phyloP scores from a whole-genome alignment of 2,113 vertebrate genomes.

The Manacus vitellinus region DNA sequence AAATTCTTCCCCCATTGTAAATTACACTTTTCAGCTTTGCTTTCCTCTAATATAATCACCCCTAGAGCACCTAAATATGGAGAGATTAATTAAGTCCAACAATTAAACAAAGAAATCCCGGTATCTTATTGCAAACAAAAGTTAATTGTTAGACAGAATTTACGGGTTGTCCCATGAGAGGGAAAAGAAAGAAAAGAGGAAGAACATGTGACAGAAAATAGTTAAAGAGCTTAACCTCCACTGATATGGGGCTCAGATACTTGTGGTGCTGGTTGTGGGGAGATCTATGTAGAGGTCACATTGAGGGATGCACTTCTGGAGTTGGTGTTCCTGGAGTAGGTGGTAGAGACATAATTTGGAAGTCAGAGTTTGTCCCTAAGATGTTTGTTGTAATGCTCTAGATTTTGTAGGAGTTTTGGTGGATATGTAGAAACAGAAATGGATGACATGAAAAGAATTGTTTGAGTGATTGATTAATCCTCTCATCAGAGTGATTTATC shows the following conservation, averaged over 20 bases:
- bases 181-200: not conserved
- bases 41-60: not conserved
- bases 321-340: not conserved
- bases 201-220: not conserved
- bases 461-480: not conserved
- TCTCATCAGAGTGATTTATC: not conserved
- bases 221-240: not conserved
- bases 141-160: slow-evolving; percentile 3
- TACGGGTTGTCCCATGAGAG: not conserved
- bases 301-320: rapidly evolving
- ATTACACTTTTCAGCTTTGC: not conserved
- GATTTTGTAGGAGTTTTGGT: not conserved
- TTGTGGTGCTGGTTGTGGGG: not conserved
- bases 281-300: not conserved
- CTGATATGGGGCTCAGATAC: not conserved
- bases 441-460: not conserved
- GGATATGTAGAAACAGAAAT: not conserved
- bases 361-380: not conserved
- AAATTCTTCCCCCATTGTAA: slow-evolving; percentile 4
- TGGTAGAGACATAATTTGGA: not conserved
- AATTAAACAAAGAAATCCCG: not conserved
- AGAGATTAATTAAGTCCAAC: slow-evolving; percentile 16
- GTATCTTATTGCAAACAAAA: not conserved
- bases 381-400: not conserved
- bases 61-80: not conserved